Evolutionary conservation across 2,888 invertebrate species (phyloP).

Genomic region (Lithophane leautieri): DNA sequence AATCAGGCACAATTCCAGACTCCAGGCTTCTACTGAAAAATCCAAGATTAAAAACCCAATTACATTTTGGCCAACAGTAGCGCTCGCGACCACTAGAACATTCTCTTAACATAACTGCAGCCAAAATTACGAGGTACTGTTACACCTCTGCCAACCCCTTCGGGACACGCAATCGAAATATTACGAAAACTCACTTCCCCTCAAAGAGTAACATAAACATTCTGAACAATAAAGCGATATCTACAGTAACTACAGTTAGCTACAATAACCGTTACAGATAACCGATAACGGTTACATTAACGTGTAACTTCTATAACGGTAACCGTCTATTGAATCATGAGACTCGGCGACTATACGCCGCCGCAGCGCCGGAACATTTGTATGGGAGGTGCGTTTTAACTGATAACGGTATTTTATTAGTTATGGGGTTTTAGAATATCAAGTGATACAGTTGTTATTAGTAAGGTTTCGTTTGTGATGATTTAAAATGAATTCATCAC

Average conservation of each 20-base stretch:
- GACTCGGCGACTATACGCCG: slow-evolving; percentile 16
- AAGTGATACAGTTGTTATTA: neutral
- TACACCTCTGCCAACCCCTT: neutral
- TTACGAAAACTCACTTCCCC: slow-evolving; percentile 11
- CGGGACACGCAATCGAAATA: slow-evolving; percentile 1
- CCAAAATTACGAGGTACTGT: no score
- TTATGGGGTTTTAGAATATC: slow-evolving; percentile 5
- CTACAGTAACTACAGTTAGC: slow-evolving; percentile 51
- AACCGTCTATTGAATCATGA: slow-evolving; percentile 50
- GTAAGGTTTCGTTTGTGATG: neutral
- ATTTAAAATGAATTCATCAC: slow-evolving; percentile 2
- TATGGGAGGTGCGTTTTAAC: slow-evolving; percentile 27
- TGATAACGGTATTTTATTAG: slow-evolving; percentile 43
- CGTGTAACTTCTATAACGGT: slow-evolving; percentile 42
- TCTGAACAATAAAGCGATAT: slow-evolving; percentile 43
- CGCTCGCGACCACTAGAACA: no score
- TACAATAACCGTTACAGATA: slow-evolving; percentile 59
- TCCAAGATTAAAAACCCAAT: no score
- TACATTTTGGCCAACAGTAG: no score
- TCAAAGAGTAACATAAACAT: slow-evolving; percentile 45
- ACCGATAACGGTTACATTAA: slow-evolving; percentile 45
- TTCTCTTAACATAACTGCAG: no score
- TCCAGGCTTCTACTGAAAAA: no score
- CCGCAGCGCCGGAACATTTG: slow-evolving; percentile 13
- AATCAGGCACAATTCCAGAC: no score